Evolutionary conservation across 2,888 invertebrate genomes (phyloP).

Genomic region (Ormyrus thymus): DNA sequence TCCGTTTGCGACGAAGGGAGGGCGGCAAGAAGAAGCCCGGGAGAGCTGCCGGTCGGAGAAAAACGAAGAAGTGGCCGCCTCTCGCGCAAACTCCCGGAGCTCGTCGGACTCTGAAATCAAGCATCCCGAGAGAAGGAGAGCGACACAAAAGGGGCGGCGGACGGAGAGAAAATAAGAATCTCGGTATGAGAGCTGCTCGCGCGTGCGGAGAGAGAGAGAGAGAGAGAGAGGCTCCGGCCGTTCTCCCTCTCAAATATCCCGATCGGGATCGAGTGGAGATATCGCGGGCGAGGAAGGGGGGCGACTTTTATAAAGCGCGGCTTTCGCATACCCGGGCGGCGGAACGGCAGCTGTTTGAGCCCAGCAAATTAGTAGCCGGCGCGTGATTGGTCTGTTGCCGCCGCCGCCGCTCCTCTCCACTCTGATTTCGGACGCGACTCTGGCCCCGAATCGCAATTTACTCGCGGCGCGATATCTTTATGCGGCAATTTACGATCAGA

Average conservation of each 20-base stretch:
- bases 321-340: constrained; percentile 68
- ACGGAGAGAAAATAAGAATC: constrained; percentile 57
- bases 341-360: constrained; percentile 75
- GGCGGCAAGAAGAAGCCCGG: constrained; percentile 57
- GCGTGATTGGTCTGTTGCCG: constrained; percentile 75
- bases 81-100: constrained; percentile 28
- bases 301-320: constrained; percentile 60
- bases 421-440: constrained; percentile 36
- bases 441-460: constrained; percentile 68
- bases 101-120: constrained; percentile 31
- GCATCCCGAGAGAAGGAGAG: constrained; percentile 2
- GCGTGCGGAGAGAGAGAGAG: constrained; percentile 7
- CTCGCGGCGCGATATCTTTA: constrained; percentile 73
- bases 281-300: constrained; percentile 57
- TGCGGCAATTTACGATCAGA: constrained; percentile 73
- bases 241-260: constrained; percentile 36
- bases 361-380: constrained; percentile 75
- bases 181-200: constrained; percentile 35
- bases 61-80: constrained; percentile 42
- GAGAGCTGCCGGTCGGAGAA: constrained; percentile 51
- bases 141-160: constrained; percentile 52
- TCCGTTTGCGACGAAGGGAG: constrained; percentile 64
- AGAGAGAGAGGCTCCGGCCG: neutral
- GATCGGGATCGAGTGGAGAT: constrained; percentile 57
- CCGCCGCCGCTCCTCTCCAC: constrained; percentile 29